Base-by-base conservation (phyloP, 2,888 invertebrate species). In the Heliconius cydno region DNA sequence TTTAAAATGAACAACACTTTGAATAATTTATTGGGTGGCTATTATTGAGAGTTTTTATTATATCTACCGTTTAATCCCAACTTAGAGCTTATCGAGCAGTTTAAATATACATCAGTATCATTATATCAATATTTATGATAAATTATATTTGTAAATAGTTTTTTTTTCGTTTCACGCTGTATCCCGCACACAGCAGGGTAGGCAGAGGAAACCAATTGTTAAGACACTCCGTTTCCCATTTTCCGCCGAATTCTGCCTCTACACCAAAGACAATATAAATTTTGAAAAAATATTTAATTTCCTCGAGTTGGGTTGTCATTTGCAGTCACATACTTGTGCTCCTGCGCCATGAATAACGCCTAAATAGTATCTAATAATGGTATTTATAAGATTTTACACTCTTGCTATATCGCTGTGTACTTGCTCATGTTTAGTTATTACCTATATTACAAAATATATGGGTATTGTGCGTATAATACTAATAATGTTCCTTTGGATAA, bases 1-100 rank as follows among this genome's bases (percentile, higher is more conserved):
- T 90, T 90, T 89, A 89, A 90, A 90, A 89, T 86, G 89, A 89
- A 88, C 87, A 89, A 87, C 87, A 85, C 86, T 88, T 90, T 88
- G 87, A 89, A 90, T 90, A 90, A 91, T 90, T 91, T 91, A 91
- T 91, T 87, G 86, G 84, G 81, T 85, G 87, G 84, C 84, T 84
- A 88, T 86, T 85, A 86, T 86, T 86, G 86, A 87, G 86, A 85
- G 84, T 87, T 88, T 89, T 89, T 89, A 88, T 85, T 85, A 68
- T 65, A 74, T 70, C 60, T 73, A 78, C 52, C 67, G 66, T 78
- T 66, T 77, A 52, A 78, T 57, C 30, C 84, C 83, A 83, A 83
- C 81, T 85, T 85, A 84, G 83, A 83, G 82, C 82, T 85, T 85
- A 86, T 84, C 84, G 82, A 77, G 85, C 83, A 85, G 85, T 88